Evolutionary conservation across 2,113 vertebrate genomes (phyloP), one percentile per base, ranked within the genome.

Genomic region (Sinocyclocheilus anophthalmus): DNA sequence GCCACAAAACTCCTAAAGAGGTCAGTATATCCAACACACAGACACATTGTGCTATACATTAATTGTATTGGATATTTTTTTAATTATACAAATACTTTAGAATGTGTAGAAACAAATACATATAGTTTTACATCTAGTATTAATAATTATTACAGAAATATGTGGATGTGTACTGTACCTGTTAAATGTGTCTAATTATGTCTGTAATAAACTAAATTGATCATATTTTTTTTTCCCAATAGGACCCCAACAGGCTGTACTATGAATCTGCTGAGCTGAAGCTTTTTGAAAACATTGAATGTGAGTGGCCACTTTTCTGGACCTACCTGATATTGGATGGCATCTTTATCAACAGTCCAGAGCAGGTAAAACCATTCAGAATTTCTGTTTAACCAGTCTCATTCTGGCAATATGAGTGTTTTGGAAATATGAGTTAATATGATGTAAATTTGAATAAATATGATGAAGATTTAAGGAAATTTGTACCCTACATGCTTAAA

Each of bases 291-390:
- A 99, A 99, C 92, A 97, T 99, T 0, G 98, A 99, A 86, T 98
- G 98, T 0, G 98, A 99, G 93, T 99, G 98, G 98, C 98, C 98
- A 9, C 95, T 99, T 2, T 99, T 99, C 91, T 99, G 98, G 98
- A 98, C 98, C 0, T 99, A 99, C 90, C 92, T 99, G 90, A 95
- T 99, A 18, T 96, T 99, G 14, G 98, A 99, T 4, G 98, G 97
- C 5, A 94, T 99, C 87, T 99, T 99, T 86, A 96, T 91, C 83
- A 96, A 96, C 91, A 98, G 97, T 81, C 85, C 84, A 4, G 96
- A 97, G 77, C 98, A 99, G 97, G 98, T 98, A 57, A 53, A 48
- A 55, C 37, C 0, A 10, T 7, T 2, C 6, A 8, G 8, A 22
- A 8, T 33, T 3, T 69, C 33, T 37, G 33, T 39, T 33, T 12